phyloP scores from a whole-genome alignment of 2,113 vertebrate species.

The Centrocercus urophasianus region DNA sequence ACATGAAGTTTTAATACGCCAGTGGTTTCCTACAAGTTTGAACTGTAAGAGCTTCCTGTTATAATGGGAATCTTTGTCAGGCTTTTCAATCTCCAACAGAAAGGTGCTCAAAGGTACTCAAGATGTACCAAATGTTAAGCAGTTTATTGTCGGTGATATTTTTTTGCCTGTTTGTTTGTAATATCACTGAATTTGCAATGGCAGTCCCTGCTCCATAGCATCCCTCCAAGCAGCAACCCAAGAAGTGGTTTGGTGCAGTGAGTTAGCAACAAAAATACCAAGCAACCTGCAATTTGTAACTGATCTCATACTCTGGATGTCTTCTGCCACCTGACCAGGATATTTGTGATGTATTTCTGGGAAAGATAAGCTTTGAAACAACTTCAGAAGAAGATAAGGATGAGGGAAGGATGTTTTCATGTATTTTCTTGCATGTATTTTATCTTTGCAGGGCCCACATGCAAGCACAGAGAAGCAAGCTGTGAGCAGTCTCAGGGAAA shows the following conservation, averaged over 20 bases:
- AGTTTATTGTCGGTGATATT: not conserved
- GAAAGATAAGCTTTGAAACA: slow-evolving; percentile 2
- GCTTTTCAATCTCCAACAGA: not conserved
- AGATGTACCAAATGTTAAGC: not conserved
- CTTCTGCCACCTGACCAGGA: not conserved
- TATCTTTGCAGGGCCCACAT: not conserved
- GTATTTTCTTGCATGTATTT: not conserved
- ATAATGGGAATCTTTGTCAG: slow-evolving; percentile 3
- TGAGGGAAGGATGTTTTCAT: not conserved
- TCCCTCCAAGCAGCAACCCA: not conserved
- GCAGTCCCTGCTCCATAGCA: not conserved
- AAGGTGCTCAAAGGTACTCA: not conserved
- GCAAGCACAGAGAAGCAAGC: not conserved
- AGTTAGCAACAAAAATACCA: not conserved
- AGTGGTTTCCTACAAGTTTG: not conserved
- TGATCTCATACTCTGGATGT: not conserved
- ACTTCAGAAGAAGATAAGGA: not conserved
- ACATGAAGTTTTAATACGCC: slow-evolving; percentile 11
- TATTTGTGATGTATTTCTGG: not conserved
- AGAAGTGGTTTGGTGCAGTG: not conserved
- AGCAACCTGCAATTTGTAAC: not conserved
- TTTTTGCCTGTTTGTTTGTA: not conserved
- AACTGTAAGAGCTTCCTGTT: slow-evolving; percentile 5
- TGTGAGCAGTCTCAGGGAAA: not conserved
- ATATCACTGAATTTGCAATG: not conserved